Evolutionary conservation across 2,888 invertebrate species (phyloP).

Genomic region (Apamea anceps): DNA sequence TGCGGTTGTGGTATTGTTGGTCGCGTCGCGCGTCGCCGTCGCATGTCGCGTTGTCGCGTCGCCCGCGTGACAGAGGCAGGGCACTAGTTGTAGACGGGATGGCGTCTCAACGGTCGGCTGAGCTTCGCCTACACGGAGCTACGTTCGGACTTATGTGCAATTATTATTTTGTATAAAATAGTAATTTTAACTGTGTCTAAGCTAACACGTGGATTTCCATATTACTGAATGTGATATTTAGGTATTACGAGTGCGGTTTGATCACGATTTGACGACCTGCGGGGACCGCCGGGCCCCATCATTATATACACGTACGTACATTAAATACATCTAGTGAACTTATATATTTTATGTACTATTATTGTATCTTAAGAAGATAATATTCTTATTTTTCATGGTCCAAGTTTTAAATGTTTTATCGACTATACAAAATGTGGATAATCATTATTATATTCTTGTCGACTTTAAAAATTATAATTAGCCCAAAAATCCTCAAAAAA

Average conservation of each 20-base stretch:
- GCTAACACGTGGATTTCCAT: conserved; percentile 90
- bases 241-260: conserved; percentile 89
- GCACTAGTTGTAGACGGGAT: conserved; percentile 72
- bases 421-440: conserved; percentile 90
- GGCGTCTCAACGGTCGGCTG: conserved; percentile 70
- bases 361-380: conserved; percentile 90
- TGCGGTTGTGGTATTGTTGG: conserved; percentile 78
- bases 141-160: conserved; percentile 90
- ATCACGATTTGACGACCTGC: conserved; percentile 77
- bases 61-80: conserved; percentile 58
- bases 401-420: conserved; percentile 91
- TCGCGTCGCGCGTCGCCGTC: conserved; percentile 30
- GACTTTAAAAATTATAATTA: conserved; percentile 87
- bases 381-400: conserved; percentile 91
- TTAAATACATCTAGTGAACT: conserved; percentile 88
- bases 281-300: conserved; percentile 74
- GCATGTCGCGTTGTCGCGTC: conserved; percentile 17
- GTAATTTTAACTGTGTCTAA: conserved; percentile 89
- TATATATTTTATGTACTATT: conserved; percentile 91
- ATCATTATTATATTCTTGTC: conserved; percentile 90
- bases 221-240: conserved; percentile 91
- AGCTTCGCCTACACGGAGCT: conserved; percentile 81
- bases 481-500: conserved; percentile 87
- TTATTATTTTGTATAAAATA: conserved; percentile 91
- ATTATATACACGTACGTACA: conserved; percentile 85